A percentile compares a stretch with the other conserved stretches of the same genome.
Evolutionary conservation across 2,797 vertebrate genomes (phyloP).

Genomic region (Lacerta bilineata): DNA sequence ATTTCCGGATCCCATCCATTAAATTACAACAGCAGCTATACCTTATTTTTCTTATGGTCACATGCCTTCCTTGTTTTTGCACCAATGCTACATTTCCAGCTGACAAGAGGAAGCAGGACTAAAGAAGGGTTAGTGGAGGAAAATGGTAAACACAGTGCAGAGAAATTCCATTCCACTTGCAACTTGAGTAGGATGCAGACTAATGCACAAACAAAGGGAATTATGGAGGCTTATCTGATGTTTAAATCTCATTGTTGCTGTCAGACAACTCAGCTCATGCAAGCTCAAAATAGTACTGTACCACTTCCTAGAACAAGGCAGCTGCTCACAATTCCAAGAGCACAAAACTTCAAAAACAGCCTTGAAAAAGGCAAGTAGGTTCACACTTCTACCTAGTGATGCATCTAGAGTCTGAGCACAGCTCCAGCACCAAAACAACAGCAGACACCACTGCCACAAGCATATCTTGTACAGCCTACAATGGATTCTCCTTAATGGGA

Average conservation of each 20-base stretch:
- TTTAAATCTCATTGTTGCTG: background rate
- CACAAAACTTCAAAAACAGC: constrained; percentile 25
- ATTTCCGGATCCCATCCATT: background rate
- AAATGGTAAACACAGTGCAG: background rate
- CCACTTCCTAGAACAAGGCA: background rate
- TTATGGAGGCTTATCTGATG: background rate
- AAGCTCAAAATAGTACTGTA: background rate
- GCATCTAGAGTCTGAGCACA: background rate
- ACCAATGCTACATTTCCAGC: background rate
- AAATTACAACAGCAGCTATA: background rate
- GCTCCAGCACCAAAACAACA: background rate
- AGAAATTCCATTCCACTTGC: constrained; percentile 23
- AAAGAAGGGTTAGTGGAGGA: background rate
- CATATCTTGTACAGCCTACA: background rate
- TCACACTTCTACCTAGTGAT: background rate
- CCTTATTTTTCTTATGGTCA: background rate
- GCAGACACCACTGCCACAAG: background rate
- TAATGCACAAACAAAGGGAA: background rate
- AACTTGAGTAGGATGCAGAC: constrained; percentile 17
- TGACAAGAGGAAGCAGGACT: background rate
- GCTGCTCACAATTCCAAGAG: constrained; percentile 17
- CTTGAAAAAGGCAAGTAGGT: background rate
- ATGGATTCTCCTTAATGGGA: background rate
- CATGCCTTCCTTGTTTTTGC: background rate
- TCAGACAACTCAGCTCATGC: background rate